A percentile compares a stretch with the other conserved stretches of the same genome.
phyloP scores from a whole-genome alignment of 2,113 vertebrate genomes.

The Mohoua ochrocephala region DNA sequence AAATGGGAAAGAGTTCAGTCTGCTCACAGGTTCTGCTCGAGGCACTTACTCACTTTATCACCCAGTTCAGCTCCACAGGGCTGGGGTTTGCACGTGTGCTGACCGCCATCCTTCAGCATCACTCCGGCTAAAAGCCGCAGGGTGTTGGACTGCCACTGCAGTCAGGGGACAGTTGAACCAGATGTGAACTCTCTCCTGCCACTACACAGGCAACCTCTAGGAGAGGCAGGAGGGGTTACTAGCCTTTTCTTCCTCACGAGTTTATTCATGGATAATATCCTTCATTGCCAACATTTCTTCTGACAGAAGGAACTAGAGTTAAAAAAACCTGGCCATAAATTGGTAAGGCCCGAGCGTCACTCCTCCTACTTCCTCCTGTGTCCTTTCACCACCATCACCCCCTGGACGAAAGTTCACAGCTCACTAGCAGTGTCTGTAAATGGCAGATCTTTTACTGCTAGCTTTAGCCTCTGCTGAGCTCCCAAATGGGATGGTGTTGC shows the following conservation, averaged over 20 bases:
- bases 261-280: background rate
- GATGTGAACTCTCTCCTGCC: background rate
- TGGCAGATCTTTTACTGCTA: background rate
- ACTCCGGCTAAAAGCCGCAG: background rate
- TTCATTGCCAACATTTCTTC: background rate
- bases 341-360: background rate
- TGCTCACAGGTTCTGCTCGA: background rate
- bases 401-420: constrained; percentile 36
- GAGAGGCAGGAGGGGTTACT: background rate
- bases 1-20: background rate
- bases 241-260: background rate
- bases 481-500: constrained; percentile 40
- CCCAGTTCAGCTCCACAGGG: background rate
- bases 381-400: constrained; percentile 1
- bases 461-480: constrained; percentile 28
- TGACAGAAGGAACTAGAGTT: background rate
- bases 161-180: background rate
- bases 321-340: background rate
- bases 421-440: background rate
- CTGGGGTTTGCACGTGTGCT: background rate
- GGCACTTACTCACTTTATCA: background rate
- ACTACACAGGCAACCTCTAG: background rate
- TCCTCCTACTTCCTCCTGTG: background rate
- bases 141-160: background rate
- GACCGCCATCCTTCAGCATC: background rate